Base-by-base conservation (phyloP, 2,113 vertebrate species). In the Zosterops hypoxanthus region DNA sequence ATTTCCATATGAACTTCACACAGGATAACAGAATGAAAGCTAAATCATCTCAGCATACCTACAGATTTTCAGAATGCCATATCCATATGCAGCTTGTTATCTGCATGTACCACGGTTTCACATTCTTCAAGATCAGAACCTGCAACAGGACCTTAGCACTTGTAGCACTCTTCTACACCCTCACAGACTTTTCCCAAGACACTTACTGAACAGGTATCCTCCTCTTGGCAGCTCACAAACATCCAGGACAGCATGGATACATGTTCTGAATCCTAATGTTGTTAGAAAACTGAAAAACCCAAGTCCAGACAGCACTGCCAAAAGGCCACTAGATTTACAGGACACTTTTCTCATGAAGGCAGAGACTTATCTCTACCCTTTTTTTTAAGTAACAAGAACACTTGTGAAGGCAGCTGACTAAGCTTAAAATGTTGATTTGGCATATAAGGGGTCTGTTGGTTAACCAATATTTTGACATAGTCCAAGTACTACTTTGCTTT, bases 1-100 rank as follows among this genome's bases (percentile, higher is more conserved):
- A 90, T 81, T 93, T 86, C 80, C 76, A 61, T 50, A 70, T 73
- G 88, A 83, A 66, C 86, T 70, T 90, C 92, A 94, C 33, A 66
- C 0, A 55, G 34, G 24, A 25, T 46, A 96, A 60, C 64, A 83
- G 56, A 95, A 61, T 9, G 29, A 81, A 86, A 94, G 28, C 23
- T 80, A 42, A 81, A 77, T 73, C 82, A 93, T 66, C 44, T 64
- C 88, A 90, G 75, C 6, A 5, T 55, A 92, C 56, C 77, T 91
- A 64, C 19, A 75, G 49, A 55, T 79, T 91, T 95, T 68, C 90
- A 82, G 66, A 82, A 72, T 76, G 78, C 44, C 53, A 61, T 12
- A 72, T 71, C 90, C 85, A 60, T 84, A 46, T 70, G 76, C 59
- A 59, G 56, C 68, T 70, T 68, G 53, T 88, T 87, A 92, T 60